phyloP scores from a whole-genome alignment of 2,888 invertebrate species.

The Gryllus longicercus region DNA sequence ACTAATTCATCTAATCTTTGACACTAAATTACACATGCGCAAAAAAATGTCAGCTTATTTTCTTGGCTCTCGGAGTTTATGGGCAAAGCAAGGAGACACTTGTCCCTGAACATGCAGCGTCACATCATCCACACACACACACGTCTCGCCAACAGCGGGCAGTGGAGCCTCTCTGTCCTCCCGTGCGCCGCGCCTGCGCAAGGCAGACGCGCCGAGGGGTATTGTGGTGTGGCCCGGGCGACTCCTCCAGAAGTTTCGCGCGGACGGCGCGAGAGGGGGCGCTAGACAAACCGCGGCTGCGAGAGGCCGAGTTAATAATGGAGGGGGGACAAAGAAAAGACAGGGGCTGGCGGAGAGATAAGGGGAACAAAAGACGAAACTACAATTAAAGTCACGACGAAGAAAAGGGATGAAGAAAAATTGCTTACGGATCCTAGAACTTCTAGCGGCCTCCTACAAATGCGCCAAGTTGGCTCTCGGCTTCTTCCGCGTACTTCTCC shows the following conservation, averaged over 20 bases:
- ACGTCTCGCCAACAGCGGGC: too few species aligned
- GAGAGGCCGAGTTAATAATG: neutral
- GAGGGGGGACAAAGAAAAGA: neutral
- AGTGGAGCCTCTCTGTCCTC: too few species aligned
- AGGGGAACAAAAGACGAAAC: constrained; percentile 17
- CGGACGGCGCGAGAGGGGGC: neutral
- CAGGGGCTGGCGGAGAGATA: constrained; percentile 2
- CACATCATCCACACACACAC: too few species aligned
- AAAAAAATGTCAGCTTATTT: too few species aligned
- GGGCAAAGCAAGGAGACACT: too few species aligned
- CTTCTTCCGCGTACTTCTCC: too few species aligned
- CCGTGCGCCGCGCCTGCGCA: too few species aligned
- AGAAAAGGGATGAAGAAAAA: constrained; percentile 17
- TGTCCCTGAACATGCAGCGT: too few species aligned
- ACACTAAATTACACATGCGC: too few species aligned
- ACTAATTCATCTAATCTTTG: too few species aligned
- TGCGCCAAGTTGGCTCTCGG: constrained; percentile 17
- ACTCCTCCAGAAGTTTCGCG: neutral
- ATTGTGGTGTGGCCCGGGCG: neutral
- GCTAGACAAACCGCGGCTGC: neutral
- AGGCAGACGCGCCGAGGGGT: neutral
- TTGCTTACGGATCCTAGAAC: constrained; percentile 10
- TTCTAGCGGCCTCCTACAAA: constrained; percentile 3
- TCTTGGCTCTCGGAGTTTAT: too few species aligned
- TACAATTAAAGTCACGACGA: constrained; percentile 1